A percentile compares a stretch with the other conserved stretches of the same genome.
Conservation (phyloP, 1,140 invertebrate species). For the Cardiocondyla obscurior region DNA sequence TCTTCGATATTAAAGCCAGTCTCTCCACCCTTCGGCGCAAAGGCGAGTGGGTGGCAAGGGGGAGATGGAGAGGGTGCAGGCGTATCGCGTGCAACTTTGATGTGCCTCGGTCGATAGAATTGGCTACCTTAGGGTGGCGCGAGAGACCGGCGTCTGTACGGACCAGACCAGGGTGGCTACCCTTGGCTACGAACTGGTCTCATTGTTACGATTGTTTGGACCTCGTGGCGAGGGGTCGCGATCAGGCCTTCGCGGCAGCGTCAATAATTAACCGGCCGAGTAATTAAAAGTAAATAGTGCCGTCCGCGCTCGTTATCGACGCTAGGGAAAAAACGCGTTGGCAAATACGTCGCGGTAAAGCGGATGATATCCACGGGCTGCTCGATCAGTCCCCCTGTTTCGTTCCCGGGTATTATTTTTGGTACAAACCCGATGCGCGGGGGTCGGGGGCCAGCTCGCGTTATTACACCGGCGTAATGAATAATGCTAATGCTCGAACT, state of each 20-base stretch:
- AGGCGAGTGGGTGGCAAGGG: too few relatives aligned
- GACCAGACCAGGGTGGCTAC: conserved; percentile 52
- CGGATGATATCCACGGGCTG: conserved; percentile 11
- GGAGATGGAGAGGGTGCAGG: conserved; percentile 59
- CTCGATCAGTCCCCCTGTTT: neutral
- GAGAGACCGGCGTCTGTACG: conserved; percentile 45
- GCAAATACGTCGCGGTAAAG: conserved; percentile 41
- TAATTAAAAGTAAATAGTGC: conserved; percentile 82
- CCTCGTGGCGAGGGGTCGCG: conserved; percentile 61
- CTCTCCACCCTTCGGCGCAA: conserved; percentile 54
- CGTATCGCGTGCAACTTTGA: conserved; percentile 81
- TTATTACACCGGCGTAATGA: conserved; percentile 64
- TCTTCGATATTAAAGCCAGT: conserved; percentile 77
- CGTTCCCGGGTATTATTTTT: conserved; percentile 27
- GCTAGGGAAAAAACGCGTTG: conserved; percentile 52
- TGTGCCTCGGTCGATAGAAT: conserved; percentile 82
- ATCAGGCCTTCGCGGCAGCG: conserved; percentile 63
- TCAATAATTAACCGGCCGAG: conserved; percentile 80
- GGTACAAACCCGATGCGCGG: neutral
- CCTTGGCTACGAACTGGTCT: conserved; percentile 62
- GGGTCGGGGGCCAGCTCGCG: conserved; percentile 13
- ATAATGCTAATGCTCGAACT: conserved; percentile 55
- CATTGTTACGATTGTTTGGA: conserved; percentile 79
- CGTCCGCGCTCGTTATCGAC: conserved; percentile 20
- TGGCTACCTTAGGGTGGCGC: conserved; percentile 71